Conservation (phyloP, 2,888 invertebrate species). For the Cantharis flavilabris region DNA sequence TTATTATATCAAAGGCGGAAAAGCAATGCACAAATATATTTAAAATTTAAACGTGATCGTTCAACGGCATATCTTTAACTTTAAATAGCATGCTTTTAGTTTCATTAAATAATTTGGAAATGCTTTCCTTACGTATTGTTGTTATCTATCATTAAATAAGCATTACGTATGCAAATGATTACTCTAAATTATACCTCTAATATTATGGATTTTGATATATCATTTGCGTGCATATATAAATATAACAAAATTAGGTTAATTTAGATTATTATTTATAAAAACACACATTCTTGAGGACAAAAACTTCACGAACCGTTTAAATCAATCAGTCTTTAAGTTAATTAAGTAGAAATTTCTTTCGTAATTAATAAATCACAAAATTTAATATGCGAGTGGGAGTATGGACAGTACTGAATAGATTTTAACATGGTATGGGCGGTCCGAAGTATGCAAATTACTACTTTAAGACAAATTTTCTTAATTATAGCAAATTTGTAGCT, state of each 20-base stretch:
- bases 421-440: constrained; percentile 31
- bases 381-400: constrained; percentile 30
- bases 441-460: constrained; percentile 33
- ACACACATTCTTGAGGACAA: neutral
- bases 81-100: neutral
- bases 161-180: constrained; percentile 15
- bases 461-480: constrained; percentile 20
- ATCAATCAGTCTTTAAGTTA: neutral
- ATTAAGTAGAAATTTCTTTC: neutral
- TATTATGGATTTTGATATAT: constrained; percentile 18
- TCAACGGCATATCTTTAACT: neutral
- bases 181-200: constrained; percentile 11
- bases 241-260: neutral
- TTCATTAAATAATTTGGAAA: neutral
- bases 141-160: constrained; percentile 16
- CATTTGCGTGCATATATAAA: constrained; percentile 13
- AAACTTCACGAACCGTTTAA: neutral
- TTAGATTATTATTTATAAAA: neutral
- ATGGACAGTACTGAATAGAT: constrained; percentile 20
- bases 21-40: neutral
- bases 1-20: neutral
- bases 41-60: constrained; percentile 1
- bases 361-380: constrained; percentile 16
- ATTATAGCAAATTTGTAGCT: constrained; percentile 31
- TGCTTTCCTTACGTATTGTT: neutral